Base-by-base conservation (phyloP, 1,140 invertebrate species). In the Macrostomum lignano region DNA sequence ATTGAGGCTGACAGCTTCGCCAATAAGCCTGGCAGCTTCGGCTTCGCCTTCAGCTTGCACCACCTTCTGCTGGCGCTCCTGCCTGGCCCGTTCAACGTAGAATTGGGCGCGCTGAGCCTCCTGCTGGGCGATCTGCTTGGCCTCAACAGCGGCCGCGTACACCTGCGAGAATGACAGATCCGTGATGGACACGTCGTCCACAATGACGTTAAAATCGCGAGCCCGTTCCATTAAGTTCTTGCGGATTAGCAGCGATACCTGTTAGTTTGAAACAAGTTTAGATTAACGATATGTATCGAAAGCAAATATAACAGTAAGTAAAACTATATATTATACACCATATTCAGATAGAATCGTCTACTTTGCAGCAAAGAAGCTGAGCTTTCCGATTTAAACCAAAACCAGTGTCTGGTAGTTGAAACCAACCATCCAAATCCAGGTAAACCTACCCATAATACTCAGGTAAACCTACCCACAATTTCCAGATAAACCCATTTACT, bases 21-120 rank as follows among this genome's bases (percentile, higher is more conserved):
- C 88, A 61, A 96, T 73, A 38, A 65, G 42, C 43, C 53, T 52
- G 13, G 88, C 91, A 46, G 88, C 78, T 65, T 91, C 74, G 17
- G 91, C 84, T 71, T 98, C 91, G 66, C 91, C 91, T 63, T 96
- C 86, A 42, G 91, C 88, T 57, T 96, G 86, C 2, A 98, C 82
- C 61, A 98, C 91, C 52, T 96, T 98, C 59, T 98, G 88, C 57
- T 96, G 91, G 48, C 72, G 70, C 54, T 96, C 86, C 52, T 96
- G 86, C 46, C 75, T 84, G 9, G 91, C 91, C 47, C 75, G 69
- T 64, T 98, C 88, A 1, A 98, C 91, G 17, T 84, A 71, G 55
- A 96, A 98, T 36, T 82, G 79, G 24, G 91, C 91, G 44, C 91
- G 61, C 59, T 98, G 91, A 9, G 88, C 88, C 60, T 98, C 91